Evolutionary conservation across 1,140 invertebrate species (phyloP), one percentile per base, ranked within the genome.

Genomic region (Dinothrombium tinctorium): DNA sequence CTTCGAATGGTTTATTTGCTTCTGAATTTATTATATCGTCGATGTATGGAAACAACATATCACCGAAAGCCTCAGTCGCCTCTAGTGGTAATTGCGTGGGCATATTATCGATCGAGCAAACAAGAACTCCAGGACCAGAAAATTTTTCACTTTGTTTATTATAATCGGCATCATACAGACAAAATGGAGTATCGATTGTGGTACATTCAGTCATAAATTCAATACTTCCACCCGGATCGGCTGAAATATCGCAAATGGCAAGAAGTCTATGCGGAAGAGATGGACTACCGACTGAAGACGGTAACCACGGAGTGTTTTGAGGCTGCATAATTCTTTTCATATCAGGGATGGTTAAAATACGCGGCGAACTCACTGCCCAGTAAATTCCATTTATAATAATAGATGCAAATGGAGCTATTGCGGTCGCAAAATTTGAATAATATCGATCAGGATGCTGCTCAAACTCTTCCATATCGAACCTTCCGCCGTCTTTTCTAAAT

Each of bases 161-260:
- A 33, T 86, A 70, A 56, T 99, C 86, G 3, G 92, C 90, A 60
- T 99, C 90, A 55, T 99, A 99, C 0, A 99, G 66, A 57, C 83
- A 94, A 59, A 98, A 99, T 0, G 92, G 92, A 12, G 82, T 92
- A 54, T 99, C 92, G 38, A 99, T 99, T 0, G 90, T 98, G 0
- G 94, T 99, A 53, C 90, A 98, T 54, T 98, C 90, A 52, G 90
- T 89, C 90, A 99, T 96, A 53, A 99, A 98, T 62, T 99, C 92
- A 42, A 98, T 95, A 17, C 87, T 95, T 33, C 90, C 89, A 12
- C 90, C 90, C 1, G 92, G 92, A 64, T 99, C 94, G 2, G 92
- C 92, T 3, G 83, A 90, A 51, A 98, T 96, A 56, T 98, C 92
- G 58, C 90, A 98, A 53, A 98, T 89, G 5, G 68, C 67, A 15